Base-by-base conservation (phyloP, 2,888 invertebrate genomes). In the Drosophila suboccidentalis region DNA sequence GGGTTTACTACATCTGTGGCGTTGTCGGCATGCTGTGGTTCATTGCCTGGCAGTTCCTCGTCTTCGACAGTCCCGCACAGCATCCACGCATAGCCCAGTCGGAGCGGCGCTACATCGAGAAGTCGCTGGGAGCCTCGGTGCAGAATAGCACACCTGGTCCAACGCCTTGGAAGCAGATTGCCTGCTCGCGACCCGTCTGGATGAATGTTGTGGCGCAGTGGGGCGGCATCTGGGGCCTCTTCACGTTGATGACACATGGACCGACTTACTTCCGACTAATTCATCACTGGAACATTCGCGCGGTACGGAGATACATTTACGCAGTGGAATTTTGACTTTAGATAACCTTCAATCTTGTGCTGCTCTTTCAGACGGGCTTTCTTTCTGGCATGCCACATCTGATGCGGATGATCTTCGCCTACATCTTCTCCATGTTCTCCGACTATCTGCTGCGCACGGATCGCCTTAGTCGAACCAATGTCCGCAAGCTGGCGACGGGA, bases 261-360 rank as follows among this genome's bases (percentile, higher is more conserved):
- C 96, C 96, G 0, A 95, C 95, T 0, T 96, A 96, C 84, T 95
- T 96, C 85, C 95, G 94, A 75, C 93, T 94, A 59, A 94, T 96
- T 54, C 95, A 96, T 80, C 95, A 95, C 49, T 95, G 95, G 94
- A 93, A 95, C 80, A 95, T 96, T 26, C 94, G 94, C 88, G 94
- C 94, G 90, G 96, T 96, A 93, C 91, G 93, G 2, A 36, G 19
- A 19, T 92, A 90, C 92, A 29, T 22, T 5, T 22, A 22, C 22
- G 15, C 11, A 13, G 10, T 29, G 6, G 2, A 0, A 0, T 22
- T 26, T 34, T 10, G 11, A 17, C 3, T 46, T 29, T 4, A 9
- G n/a, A 2, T 63, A 11, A 62, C 22, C 15, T 36, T 22, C 4
- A 13, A n/a, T 10, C 10, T 4, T 43, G 3, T 36, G 8, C 29